Evolutionary conservation across 92 coral and sea anemone genomes (phyloP), one percentile per base, ranked within the genome.

Genomic region (Zoanthus gigantus): DNA sequence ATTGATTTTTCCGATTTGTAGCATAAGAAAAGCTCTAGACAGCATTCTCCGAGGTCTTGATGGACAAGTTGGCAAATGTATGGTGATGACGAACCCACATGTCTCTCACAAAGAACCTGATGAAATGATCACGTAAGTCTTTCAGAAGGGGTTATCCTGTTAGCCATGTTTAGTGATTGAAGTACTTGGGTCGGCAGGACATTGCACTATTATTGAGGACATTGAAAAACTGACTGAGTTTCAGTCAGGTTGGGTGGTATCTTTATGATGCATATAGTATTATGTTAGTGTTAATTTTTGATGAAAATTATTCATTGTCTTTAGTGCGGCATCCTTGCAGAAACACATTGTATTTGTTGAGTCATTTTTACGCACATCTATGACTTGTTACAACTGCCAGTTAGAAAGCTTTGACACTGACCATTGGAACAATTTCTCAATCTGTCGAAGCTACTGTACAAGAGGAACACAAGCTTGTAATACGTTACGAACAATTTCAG

Each of bases 91-190:
- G 15, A 97, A 95, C 88, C 97, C 97, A 69, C 99, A 95, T 65
- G 90, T 93, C 68, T 97, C 98, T 13, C 96, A 94, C 91, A 97
- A 97, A 87, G 99, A 97, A 71, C 98, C 96, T 3, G 98, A 97
- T 63, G 99, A 95, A 82, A 90, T 94, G 92, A 92, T 96, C 87
- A 93, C 98, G 99, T 97, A 78, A 94, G 98, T 90, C 47, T 18
- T 10, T 4, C 9, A 4, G 29, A 28, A 17, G 29, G 14, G 28
- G 8, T 63, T 17, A 69, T 69, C 17, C 30, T 69, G 74, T 69
- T 31, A 11, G 23, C 8, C 28, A 28, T 68, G 2, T 68, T 6
- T 68, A 7, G 44, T 68, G 13, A 28, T 31, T 2, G 28, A 0
- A 16, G 73, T 23, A 32, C 42, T 37, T 32, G 6, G 17, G 45